Evolutionary conservation across 2,113 vertebrate genomes (phyloP), one percentile per base, ranked within the genome.

Genomic region (Psophia crepitans): DNA sequence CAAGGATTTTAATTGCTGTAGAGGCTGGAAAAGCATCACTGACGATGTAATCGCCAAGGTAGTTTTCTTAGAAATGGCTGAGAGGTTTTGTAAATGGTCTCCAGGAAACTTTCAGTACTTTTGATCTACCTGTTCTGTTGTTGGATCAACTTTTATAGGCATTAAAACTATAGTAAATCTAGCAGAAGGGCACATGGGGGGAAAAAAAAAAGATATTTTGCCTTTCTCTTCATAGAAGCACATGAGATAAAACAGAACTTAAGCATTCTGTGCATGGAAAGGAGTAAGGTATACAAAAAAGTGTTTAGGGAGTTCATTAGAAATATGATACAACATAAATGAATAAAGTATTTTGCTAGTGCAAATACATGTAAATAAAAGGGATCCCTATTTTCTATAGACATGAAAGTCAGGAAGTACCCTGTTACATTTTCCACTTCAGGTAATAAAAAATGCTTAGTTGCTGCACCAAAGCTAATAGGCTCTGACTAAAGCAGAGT

Each of bases 251-350:
- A 71, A n/a, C 24, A 65, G 33, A 74, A 54, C 6, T 46, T 85
- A 48, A 15, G 32, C 0, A 0, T 39, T 95, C 19, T 57, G 30
- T 81, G 26, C 0, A 0, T 37, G 35, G 12, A 11, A 83, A 68
- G 48, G 10, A 91, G 11, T 76, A 28, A 71, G 66, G 27, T n/a
- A 7, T 64, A 21, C 0, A 3, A 57, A 81, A 90, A 39, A 2
- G 3, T 51, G 5, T 84, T 91, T 30, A 49, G 16, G 16, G 32
- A 37, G 19, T 75, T 93, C 4, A 16, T 24, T 61, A 32, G 7
- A 74, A 48, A 12, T 16, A 22, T 57, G n/a, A 49, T 57, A 14
- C 5, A 9, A 28, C 35, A 24, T 70, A 74, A 87, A 41, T 24
- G 6, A 57, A 84, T 48, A 48, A 64, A n/a, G 24, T 48, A 23